Evolutionary conservation across 92 coral and sea anemone species (phyloP).

Genomic region (Micromussa lordhowensis): DNA sequence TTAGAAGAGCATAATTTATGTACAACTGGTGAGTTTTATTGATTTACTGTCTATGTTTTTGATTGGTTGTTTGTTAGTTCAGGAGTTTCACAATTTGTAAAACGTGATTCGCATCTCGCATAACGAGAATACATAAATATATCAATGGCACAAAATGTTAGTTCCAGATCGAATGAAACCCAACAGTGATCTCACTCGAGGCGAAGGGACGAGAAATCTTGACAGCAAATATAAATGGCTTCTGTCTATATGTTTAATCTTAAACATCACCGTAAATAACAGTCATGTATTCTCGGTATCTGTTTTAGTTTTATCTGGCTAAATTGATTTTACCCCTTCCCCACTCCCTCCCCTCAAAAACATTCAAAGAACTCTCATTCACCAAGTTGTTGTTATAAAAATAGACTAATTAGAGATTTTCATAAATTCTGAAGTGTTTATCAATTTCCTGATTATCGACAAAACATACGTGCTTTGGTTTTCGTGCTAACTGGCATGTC

Average conservation of each 20-base stretch:
- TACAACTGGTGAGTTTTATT: background rate
- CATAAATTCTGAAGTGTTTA: background rate
- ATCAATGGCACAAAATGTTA: background rate
- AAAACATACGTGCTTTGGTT: background rate
- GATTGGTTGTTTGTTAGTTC: background rate
- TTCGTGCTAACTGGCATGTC: background rate
- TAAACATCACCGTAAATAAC: background rate
- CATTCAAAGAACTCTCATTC: too few relatives aligned
- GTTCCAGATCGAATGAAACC: background rate
- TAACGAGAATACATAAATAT: background rate
- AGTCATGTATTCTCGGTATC: background rate
- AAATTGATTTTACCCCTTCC: background rate
- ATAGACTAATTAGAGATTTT: background rate
- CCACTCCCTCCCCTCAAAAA: background rate
- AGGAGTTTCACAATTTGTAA: background rate
- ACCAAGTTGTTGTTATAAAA: background rate
- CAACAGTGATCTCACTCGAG: background rate
- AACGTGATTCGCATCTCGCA: background rate
- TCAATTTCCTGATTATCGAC: background rate
- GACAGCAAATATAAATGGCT: background rate
- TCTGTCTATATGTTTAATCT: background rate
- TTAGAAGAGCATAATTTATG: background rate
- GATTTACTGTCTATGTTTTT: background rate
- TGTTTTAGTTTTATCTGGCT: background rate
- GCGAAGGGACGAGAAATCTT: background rate